Conservation (phyloP, 2,888 invertebrate genomes). For the Ormia ochracea region DNA sequence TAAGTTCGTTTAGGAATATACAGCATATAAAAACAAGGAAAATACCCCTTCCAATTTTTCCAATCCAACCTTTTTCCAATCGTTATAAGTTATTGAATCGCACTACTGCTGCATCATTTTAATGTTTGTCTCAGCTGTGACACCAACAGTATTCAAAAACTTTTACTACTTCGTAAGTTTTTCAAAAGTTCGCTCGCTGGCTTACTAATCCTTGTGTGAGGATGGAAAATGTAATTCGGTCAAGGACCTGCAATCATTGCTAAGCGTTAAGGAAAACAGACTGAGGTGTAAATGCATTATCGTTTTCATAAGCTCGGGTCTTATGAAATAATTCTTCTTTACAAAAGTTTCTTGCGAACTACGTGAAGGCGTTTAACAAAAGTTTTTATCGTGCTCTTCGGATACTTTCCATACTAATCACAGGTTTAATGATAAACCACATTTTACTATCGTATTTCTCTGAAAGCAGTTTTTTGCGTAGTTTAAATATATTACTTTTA, state of each 20-base stretch:
- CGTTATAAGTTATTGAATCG: too few relatives aligned
- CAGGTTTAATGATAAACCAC: slow-evolving; percentile 17
- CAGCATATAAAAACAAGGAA: too few relatives aligned
- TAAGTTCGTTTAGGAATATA: too few relatives aligned
- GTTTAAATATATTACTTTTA: background rate
- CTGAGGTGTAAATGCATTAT: background rate
- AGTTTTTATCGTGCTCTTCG: background rate
- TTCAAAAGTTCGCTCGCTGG: too few relatives aligned
- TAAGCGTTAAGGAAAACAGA: background rate
- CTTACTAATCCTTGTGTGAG: slow-evolving; percentile 11
- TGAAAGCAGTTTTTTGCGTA: background rate
- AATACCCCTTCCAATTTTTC: too few relatives aligned
- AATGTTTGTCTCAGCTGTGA: too few relatives aligned
- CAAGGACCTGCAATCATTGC: slow-evolving; percentile 28
- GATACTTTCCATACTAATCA: background rate
- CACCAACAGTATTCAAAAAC: too few relatives aligned
- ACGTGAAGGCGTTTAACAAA: background rate
- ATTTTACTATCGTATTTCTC: slow-evolving; percentile 12
- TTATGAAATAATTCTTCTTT: background rate
- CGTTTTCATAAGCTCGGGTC: too few relatives aligned
- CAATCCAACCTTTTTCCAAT: too few relatives aligned
- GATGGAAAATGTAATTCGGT: slow-evolving; percentile 48
- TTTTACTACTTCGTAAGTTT: too few relatives aligned
- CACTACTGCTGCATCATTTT: too few relatives aligned
- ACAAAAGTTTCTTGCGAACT: background rate